phyloP scores from a whole-genome alignment of 2,797 vertebrate genomes.

The Limnodromus scolopaceus region DNA sequence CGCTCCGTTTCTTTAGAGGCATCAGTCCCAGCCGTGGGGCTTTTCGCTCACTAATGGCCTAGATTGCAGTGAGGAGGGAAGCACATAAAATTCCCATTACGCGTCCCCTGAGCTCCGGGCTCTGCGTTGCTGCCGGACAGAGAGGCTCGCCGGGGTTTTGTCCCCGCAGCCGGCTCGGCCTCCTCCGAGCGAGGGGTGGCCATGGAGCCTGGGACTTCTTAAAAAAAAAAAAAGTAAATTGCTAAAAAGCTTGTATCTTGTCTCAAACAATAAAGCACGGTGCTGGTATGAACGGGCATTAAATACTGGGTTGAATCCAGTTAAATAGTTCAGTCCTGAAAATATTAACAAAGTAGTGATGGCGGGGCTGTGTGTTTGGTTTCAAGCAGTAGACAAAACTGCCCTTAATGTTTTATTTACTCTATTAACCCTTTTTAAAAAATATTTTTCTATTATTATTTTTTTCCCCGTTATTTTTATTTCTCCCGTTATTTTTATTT shows the following conservation, averaged over 20 bases:
- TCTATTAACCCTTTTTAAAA: too few relatives aligned
- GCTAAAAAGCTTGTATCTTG: neutral
- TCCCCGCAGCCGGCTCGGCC: neutral
- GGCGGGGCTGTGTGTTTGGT: fast-evolving
- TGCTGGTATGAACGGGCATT: neutral
- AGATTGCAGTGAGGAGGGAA: fast-evolving
- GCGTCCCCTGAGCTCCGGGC: fast-evolving
- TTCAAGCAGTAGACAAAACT: neutral
- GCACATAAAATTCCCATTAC: fast-evolving
- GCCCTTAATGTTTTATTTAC: neutral
- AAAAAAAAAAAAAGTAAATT: neutral
- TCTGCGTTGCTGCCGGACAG: fast-evolving
- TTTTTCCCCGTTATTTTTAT: too few relatives aligned
- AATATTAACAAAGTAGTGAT: fast-evolving
- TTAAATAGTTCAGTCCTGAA: neutral
- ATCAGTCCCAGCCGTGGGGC: neutral
- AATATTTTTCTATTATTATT: neutral
- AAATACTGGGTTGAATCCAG: neutral
- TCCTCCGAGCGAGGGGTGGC: fast-evolving
- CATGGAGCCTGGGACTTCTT: neutral
- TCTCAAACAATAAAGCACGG: neutral
- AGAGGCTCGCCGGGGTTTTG: fast-evolving
- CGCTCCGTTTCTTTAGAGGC: neutral
- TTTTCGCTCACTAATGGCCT: neutral
- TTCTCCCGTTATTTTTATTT: neutral